Conservation (phyloP, 2,888 invertebrate genomes). For the Myopa testacea region DNA sequence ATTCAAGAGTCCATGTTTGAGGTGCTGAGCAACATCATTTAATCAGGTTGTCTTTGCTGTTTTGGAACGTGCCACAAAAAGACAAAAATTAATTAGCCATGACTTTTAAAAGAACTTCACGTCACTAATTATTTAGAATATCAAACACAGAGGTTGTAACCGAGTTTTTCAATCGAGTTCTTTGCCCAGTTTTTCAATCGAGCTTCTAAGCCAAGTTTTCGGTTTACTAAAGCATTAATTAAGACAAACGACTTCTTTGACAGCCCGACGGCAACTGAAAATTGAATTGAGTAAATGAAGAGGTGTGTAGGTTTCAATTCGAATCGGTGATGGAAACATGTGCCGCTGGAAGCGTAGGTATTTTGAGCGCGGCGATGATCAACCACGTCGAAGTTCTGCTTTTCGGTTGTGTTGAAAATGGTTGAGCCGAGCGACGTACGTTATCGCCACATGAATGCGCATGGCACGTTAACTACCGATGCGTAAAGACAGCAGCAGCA, state of each 20-base stretch:
- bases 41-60: not conserved
- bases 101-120: no score
- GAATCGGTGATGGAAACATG: not conserved
- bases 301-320: conserved; percentile 11
- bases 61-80: not conserved
- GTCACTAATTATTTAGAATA: no score
- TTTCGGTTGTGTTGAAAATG: conserved; percentile 9
- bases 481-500: conserved; percentile 28
- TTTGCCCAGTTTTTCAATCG: no score
- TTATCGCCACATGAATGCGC: conserved; percentile 18
- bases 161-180: no score
- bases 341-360: not conserved
- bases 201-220: not conserved
- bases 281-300: conserved; percentile 17
- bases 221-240: not conserved
- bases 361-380: not conserved
- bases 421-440: not conserved
- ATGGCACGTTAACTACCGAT: conserved; percentile 24
- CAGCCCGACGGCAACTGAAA: conserved; percentile 41
- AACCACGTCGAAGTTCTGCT: not conserved
- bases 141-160: no score
- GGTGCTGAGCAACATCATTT: not conserved
- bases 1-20: not conserved
- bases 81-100: not conserved
- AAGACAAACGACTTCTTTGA: conserved; percentile 32